Conservation (phyloP, 2,888 invertebrate genomes). For the Ecliptopera silaceata region DNA sequence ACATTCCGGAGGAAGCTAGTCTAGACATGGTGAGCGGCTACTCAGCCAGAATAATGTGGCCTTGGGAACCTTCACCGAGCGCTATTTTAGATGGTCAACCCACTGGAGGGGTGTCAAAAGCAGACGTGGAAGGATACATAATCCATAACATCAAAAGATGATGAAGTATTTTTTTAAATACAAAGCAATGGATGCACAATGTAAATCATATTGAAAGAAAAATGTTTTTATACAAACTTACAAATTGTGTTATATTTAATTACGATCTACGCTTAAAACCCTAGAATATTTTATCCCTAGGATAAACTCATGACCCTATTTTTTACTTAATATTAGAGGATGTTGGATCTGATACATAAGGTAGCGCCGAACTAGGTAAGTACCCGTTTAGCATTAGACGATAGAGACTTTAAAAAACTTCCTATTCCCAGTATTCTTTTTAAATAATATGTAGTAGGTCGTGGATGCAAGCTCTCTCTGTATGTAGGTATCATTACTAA, state of each 20-base stretch:
- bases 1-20: slow-evolving; percentile 59
- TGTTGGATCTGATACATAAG: too few species aligned
- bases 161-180: slow-evolving; percentile 4
- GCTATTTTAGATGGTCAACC: slow-evolving; percentile 60
- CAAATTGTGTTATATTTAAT: background rate
- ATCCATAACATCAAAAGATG: slow-evolving; percentile 37
- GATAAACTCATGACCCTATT: too few species aligned
- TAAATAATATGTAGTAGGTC: too few species aligned
- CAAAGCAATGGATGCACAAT: background rate
- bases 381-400: too few species aligned
- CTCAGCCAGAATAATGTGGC: slow-evolving; percentile 62
- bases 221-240: slow-evolving; percentile 10
- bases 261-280: too few species aligned
- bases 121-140: slow-evolving; percentile 63
- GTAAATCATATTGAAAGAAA: slow-evolving; percentile 23
- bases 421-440: too few species aligned
- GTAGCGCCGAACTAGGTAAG: too few species aligned
- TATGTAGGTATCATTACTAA: too few species aligned
- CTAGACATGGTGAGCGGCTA: slow-evolving; percentile 63
- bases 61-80: slow-evolving; percentile 64
- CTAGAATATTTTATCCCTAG: too few species aligned
- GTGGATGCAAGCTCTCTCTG: too few species aligned
- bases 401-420: too few species aligned
- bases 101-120: slow-evolving; percentile 51
- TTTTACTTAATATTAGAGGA: too few species aligned